These are phyloP conservation scores for Raphicerus campestris DNA, from an alignment of 2,113 vertebrate species.

Conservation along the genomic window DNA sequence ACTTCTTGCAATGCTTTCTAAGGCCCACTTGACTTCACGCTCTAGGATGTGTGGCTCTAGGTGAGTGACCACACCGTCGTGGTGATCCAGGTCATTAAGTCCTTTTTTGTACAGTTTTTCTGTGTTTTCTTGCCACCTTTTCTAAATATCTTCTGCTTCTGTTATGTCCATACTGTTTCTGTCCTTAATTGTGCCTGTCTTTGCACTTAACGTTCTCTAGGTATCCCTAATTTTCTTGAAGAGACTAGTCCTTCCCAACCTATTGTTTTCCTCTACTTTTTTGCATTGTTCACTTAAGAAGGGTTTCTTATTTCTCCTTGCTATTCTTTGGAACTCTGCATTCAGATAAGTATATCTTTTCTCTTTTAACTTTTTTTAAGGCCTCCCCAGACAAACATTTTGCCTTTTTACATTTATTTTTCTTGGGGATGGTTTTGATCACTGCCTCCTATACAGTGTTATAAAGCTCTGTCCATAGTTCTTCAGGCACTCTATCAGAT, in stretches of 20 bases:
- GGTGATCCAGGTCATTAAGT: neutral
- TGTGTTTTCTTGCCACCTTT: neutral
- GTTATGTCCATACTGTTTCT: neutral
- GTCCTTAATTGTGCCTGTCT: neutral
- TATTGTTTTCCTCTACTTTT: neutral
- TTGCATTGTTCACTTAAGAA: neutral
- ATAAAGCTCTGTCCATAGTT: neutral
- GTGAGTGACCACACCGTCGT: fast-evolving
- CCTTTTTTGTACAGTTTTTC: neutral
- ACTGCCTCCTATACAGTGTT: neutral
- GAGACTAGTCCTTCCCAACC: neutral
- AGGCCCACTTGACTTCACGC: neutral
- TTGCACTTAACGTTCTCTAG: neutral
- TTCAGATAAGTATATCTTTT: neutral
- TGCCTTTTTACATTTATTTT: neutral
- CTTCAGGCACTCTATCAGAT: neutral
- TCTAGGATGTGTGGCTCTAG: neutral
- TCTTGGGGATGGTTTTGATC: neutral
- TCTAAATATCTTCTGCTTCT: neutral
- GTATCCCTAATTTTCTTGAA: neutral
- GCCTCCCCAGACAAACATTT: neutral
- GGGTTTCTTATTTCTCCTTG: neutral
- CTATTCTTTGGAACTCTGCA: neutral
- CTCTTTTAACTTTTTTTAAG: neutral
- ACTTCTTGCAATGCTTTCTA: neutral